phyloP scores from a whole-genome alignment of 2,113 vertebrate species.

The Corythoichthys intestinalis region DNA sequence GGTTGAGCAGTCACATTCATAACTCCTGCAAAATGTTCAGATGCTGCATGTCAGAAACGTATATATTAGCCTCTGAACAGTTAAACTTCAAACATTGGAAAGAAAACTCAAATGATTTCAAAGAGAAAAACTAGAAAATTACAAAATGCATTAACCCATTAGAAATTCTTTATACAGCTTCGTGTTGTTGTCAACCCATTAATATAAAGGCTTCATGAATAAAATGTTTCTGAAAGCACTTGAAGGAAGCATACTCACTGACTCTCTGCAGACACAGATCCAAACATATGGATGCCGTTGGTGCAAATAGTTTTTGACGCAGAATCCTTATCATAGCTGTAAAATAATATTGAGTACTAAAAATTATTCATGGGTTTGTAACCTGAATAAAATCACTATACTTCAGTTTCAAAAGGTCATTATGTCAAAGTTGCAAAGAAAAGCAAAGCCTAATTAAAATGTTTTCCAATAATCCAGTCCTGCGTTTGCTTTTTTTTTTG shows the following conservation, averaged over 20 bases:
- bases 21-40: not conserved
- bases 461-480: not conserved
- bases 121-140: not conserved
- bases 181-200: not conserved
- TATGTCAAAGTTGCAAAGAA: not conserved
- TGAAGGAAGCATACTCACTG: conserved; percentile 24
- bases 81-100: not conserved
- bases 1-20: not conserved
- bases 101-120: not conserved
- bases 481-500: not conserved
- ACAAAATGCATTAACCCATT: not conserved
- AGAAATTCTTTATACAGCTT: not conserved
- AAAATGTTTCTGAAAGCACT: not conserved
- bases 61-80: not conserved
- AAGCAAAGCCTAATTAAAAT: not conserved
- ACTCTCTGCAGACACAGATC: conserved; percentile 24
- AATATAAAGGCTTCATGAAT: not conserved
- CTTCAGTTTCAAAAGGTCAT: not conserved
- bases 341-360: not conserved
- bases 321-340: not conserved
- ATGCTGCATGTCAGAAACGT: not conserved
- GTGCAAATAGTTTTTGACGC: not conserved
- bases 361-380: not conserved
- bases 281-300: conserved; percentile 13
- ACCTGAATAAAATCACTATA: not conserved